Percentiles rank a stretch among this genome's conserved stretches.
These are phyloP conservation scores for Lipotes vexillifer DNA, from an alignment of 2,113 vertebrate genomes.

Conservation along the genomic window DNA sequence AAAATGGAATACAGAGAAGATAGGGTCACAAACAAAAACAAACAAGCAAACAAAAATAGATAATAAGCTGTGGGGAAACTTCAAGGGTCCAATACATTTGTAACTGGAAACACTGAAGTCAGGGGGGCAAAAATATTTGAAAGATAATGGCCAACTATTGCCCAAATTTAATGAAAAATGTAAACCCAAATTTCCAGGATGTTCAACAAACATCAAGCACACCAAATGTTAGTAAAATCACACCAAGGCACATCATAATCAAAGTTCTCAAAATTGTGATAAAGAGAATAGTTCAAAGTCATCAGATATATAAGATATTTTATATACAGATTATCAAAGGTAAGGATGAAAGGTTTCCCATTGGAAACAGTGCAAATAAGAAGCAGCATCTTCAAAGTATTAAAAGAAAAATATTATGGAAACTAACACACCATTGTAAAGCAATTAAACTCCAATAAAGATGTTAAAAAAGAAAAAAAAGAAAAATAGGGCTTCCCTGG, in stretches of 20 bases:
- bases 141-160: neutral
- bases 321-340: neutral
- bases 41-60: neutral
- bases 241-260: neutral
- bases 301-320: neutral
- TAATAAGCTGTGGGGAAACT: neutral
- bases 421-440: too few relatives aligned
- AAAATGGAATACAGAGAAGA: neutral
- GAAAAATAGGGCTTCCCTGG: too few relatives aligned
- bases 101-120: neutral
- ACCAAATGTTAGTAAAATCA: neutral
- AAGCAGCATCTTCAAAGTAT: neutral
- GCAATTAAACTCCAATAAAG: too few relatives aligned
- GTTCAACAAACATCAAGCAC: neutral
- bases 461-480: too few relatives aligned
- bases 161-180: neutral
- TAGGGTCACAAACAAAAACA: neutral
- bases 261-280: neutral
- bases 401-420: neutral
- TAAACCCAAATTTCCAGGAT: too few relatives aligned
- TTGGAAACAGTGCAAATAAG: neutral
- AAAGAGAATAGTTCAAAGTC: neutral
- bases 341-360: neutral
- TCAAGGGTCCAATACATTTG: neutral
- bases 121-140: neutral